These are phyloP conservation scores for Drosophila hydei DNA, from an alignment of 1,140 invertebrate species.

Conservation along the genomic window DNA sequence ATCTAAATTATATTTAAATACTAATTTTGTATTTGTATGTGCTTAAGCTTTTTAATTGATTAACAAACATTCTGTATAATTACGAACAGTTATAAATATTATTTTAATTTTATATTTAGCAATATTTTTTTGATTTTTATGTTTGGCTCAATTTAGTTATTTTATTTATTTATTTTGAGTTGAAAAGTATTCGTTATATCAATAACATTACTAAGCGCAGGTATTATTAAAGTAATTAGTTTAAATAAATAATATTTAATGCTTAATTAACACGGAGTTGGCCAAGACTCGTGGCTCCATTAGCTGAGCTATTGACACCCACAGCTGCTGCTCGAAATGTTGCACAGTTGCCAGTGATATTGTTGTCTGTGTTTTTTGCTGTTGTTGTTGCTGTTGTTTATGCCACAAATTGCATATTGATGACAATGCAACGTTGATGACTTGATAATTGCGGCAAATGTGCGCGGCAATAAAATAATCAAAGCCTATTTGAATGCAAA, in stretches of 20 bases:
- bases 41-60: no score
- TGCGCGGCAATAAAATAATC: conserved; percentile 80
- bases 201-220: not conserved
- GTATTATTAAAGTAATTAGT: not conserved
- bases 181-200: not conserved
- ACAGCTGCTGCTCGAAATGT: conserved; percentile 13
- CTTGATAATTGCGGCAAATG: conserved; percentile 81
- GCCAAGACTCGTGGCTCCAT: not conserved
- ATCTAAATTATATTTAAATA: no score
- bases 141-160: no score
- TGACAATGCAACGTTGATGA: conserved; percentile 81
- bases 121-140: no score
- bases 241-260: not conserved
- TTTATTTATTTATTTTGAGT: not conserved
- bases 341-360: conserved; percentile 52
- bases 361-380: conserved; percentile 23
- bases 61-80: no score
- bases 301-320: conserved; percentile 1
- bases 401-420: conserved; percentile 72
- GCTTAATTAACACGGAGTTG: not conserved
- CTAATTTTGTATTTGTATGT: no score
- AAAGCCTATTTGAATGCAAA: conserved; percentile 73
- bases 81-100: no score
- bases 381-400: conserved; percentile 26
- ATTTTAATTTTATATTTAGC: no score